Evolutionary conservation across 2,888 invertebrate species (phyloP).

Genomic region (Erannis defoliaria): DNA sequence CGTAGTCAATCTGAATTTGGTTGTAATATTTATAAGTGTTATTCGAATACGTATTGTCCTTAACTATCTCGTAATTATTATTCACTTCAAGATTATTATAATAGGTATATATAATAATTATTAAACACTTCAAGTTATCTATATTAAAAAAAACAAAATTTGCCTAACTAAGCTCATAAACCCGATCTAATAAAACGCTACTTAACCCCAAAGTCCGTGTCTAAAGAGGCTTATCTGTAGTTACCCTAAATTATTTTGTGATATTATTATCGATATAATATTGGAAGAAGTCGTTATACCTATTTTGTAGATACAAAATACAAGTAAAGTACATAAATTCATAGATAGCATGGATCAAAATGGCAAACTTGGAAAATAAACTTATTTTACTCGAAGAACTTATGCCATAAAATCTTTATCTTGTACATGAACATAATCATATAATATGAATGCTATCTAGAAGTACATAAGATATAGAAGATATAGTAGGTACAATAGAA

Average conservation of each 20-base stretch:
- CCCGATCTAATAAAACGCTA: not conserved
- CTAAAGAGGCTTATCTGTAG: constrained; percentile 72
- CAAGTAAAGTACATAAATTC: constrained; percentile 49
- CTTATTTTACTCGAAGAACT: not conserved
- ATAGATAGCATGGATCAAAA: constrained; percentile 29
- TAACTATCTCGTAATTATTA: too few relatives aligned
- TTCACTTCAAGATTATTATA: not conserved
- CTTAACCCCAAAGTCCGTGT: not conserved
- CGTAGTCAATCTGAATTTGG: not conserved
- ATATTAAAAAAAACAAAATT: not conserved
- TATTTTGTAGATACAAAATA: constrained; percentile 54
- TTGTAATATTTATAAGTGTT: not conserved
- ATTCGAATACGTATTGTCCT: too few relatives aligned
- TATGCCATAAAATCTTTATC: constrained; percentile 20
- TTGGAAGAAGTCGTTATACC: constrained; percentile 53
- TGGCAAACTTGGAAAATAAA: constrained; percentile 1
- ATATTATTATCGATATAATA: constrained; percentile 69
- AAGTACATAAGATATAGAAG: too few relatives aligned
- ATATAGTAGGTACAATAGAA: constrained; percentile 63
- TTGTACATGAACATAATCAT: not conserved
- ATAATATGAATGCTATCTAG: constrained; percentile 43
- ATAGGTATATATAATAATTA: too few relatives aligned
- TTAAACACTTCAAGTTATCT: too few relatives aligned
- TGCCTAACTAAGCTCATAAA: not conserved
- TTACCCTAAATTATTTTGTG: constrained; percentile 85